Evolutionary conservation across 2,113 vertebrate genomes (phyloP).

Genomic region (Erinaceus europaeus): DNA sequence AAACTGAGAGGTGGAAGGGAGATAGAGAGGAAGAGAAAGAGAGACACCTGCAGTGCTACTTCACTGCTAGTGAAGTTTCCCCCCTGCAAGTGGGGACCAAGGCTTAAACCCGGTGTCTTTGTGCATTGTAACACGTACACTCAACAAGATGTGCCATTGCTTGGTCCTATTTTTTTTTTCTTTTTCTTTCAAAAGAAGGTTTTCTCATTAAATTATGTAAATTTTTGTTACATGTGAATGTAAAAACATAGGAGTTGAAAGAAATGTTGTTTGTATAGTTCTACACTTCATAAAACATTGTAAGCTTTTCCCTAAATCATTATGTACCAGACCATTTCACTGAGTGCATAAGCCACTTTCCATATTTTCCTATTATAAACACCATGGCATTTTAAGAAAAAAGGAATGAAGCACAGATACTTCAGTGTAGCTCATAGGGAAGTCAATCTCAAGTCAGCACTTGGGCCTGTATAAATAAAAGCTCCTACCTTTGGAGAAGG

Average conservation of each 20-base stretch:
- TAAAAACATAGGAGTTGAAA: neutral
- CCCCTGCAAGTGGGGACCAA: no score
- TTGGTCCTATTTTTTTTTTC: no score
- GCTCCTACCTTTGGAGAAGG: slow-evolving; percentile 92
- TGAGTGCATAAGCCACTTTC: neutral
- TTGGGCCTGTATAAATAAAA: neutral
- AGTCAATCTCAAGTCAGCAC: neutral
- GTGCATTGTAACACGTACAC: no score
- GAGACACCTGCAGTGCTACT: no score
- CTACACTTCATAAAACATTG: neutral
- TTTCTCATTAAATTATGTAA: slow-evolving; percentile 22
- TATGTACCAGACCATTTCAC: neutral
- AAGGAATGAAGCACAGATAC: neutral
- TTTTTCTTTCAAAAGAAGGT: neutral
- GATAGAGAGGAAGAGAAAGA: no score
- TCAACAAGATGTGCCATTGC: no score
- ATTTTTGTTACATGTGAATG: neutral
- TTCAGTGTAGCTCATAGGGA: neutral
- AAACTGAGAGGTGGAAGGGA: no score
- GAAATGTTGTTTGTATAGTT: neutral
- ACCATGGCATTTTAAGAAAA: neutral
- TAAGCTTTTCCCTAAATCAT: neutral
- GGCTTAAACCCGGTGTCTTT: no score
- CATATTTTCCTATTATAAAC: neutral
- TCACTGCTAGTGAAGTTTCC: no score